Evolutionary conservation across 2,888 invertebrate genomes (phyloP).

Genomic region (Chloromyia formosa): DNA sequence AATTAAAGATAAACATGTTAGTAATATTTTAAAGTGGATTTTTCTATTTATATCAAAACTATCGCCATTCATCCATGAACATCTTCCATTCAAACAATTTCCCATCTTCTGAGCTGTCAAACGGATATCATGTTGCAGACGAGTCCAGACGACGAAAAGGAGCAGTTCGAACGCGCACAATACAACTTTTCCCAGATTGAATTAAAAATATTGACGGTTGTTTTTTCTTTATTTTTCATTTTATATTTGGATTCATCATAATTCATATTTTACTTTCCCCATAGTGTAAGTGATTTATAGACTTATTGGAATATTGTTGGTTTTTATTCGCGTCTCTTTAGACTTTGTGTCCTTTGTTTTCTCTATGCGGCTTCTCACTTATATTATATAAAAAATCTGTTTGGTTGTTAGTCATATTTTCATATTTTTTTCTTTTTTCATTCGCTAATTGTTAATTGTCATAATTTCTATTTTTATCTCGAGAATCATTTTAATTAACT

Average conservation of each 20-base stretch:
- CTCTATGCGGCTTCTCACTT: slow-evolving; percentile 41
- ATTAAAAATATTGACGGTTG: slow-evolving; percentile 35
- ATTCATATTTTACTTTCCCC: slow-evolving; percentile 36
- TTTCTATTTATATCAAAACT: not conserved
- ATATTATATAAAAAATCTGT: slow-evolving; percentile 33
- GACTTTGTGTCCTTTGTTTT: slow-evolving; percentile 11
- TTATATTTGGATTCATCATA: slow-evolving; percentile 25
- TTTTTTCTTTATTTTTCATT: slow-evolving; percentile 28
- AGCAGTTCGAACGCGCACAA: not conserved
- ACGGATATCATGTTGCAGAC: not conserved
- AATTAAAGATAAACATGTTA: slow-evolving; percentile 5
- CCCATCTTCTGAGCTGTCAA: slow-evolving; percentile 42
- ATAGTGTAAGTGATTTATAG: slow-evolving; percentile 37
- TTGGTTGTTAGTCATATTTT: slow-evolving; percentile 18
- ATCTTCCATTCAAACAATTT: slow-evolving; percentile 14
- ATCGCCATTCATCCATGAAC: not conserved
- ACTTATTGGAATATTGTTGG: slow-evolving; percentile 37
- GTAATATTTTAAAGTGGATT: not conserved
- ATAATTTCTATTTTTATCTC: slow-evolving; percentile 18
- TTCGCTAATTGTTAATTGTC: slow-evolving; percentile 19
- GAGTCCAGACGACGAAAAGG: not conserved
- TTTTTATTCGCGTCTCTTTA: not conserved
- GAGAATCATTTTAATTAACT: not conserved
- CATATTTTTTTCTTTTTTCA: slow-evolving; percentile 15
- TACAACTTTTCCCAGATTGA: slow-evolving; percentile 20